Percentiles rank a stretch among this genome's conserved stretches.
Conservation (phyloP, 2,797 vertebrate genomes). For the Potorous gilbertii region DNA sequence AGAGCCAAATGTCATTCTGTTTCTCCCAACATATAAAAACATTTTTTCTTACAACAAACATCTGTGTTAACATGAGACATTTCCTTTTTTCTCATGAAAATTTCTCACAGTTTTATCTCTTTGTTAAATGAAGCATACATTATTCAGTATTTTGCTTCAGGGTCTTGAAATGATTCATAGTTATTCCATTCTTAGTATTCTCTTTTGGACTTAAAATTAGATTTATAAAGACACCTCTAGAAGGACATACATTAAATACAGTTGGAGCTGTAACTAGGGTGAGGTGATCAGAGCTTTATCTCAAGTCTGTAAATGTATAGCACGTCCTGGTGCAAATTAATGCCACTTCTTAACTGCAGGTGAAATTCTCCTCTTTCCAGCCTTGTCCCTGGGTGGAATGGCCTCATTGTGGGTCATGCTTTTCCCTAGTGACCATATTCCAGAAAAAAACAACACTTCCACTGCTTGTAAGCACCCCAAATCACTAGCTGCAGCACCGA, state of each 20-base stretch:
- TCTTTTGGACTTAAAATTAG: constrained; percentile 5
- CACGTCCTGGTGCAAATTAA: neutral
- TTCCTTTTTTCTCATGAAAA: neutral
- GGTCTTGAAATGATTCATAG: constrained; percentile 27
- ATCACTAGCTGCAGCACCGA: neutral
- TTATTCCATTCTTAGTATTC: constrained; percentile 34
- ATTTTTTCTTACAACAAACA: constrained; percentile 37
- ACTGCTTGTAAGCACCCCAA: neutral
- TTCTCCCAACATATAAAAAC: constrained; percentile 20
- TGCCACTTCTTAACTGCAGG: neutral
- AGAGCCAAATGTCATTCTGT: neutral
- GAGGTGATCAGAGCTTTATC: neutral
- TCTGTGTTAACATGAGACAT: neutral
- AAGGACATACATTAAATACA: constrained; percentile 9
- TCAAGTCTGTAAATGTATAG: neutral
- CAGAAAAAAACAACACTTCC: neutral
- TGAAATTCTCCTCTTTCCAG: neutral
- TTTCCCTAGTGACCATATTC: neutral
- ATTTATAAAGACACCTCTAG: constrained; percentile 14
- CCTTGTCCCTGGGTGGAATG: neutral
- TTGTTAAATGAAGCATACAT: constrained; percentile 11
- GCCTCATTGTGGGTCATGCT: neutral
- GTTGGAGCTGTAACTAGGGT: neutral
- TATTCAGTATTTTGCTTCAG: neutral
- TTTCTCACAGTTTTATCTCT: neutral